Evolutionary conservation across 1,140 invertebrate species (phyloP), one percentile per base, ranked within the genome.

Genomic region (Hirudo medicinalis): DNA sequence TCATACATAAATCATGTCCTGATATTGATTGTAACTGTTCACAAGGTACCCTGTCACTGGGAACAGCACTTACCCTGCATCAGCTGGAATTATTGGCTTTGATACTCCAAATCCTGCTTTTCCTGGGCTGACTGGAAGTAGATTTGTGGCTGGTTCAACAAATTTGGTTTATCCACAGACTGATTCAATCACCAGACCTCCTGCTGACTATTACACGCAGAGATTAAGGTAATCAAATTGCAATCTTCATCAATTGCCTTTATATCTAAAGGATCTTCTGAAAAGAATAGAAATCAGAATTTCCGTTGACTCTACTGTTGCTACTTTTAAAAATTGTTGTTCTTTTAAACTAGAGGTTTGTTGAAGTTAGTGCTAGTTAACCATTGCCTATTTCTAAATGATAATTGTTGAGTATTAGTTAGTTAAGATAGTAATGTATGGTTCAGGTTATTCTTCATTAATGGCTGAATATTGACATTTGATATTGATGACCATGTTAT

Each of bases 171-270:
- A 25, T 32, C 57, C 57, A 9, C 57, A 63, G 29, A 32, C 57
- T 22, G 57, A 63, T 63, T 22, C 57, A 13, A 63, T 63, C 29
- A 63, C 22, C 19, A 63, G 57, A 32, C 22, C 57, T 13, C 29
- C 57, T 63, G 57, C 57, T 63, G 57, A 63, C 22, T 63, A 25
- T n/a, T 63, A 63, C 29, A 32, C 57, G 29, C 57, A 63, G 29
- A 63, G 57, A 32, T 63, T 22, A 25, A 22, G 57, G 57, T 63
- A 49, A 13, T 49, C 13, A 49, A 49, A 49, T 49, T 0, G 9
- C 9, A 0, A 8, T 49, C 43, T 49, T 5, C 32, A 36, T 36
- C 6, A 36, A 3, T 6, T 6, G 32, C 32, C 32, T 36, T 36
- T 6, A 6, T 36, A 3, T 36, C 32, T 36, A 36, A 36, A 36